phyloP scores from a whole-genome alignment of 53 echinoderm and acorn worm genomes.

The Luidia sarsii region DNA sequence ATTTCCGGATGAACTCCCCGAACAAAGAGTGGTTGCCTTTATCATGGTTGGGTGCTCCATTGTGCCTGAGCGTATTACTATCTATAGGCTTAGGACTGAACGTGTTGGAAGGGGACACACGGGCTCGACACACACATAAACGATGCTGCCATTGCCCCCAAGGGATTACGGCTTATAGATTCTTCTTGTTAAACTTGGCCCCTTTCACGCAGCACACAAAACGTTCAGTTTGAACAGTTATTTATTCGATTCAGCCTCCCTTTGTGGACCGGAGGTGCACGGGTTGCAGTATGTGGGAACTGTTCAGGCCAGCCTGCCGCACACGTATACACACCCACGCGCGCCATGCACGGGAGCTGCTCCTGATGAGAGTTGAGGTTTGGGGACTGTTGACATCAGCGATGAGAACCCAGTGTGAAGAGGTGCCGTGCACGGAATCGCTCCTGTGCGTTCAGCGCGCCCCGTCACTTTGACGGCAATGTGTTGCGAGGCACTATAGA shows the following conservation, averaged over 20 bases:
- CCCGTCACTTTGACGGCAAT: no score
- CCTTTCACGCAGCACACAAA: background rate
- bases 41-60: background rate
- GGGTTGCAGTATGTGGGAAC: no score
- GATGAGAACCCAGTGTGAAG: no score
- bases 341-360: no score
- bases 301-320: no score
- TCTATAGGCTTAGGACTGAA: background rate
- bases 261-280: background rate
- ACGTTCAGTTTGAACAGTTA: slow-evolving; percentile 14
- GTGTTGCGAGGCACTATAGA: no score
- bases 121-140: background rate
- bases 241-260: slow-evolving; percentile 3
- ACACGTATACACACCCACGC: no score
- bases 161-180: background rate
- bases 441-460: no score
- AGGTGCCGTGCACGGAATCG: no score
- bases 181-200: slow-evolving; percentile 27
- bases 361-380: no score
- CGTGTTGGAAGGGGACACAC: background rate
- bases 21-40: background rate
- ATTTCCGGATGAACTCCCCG: slow-evolving; percentile 27
- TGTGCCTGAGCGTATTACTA: background rate
- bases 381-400: no score
- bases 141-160: background rate